Conservation (phyloP, 2,797 vertebrate species). For the Anguilla pacifica region DNA sequence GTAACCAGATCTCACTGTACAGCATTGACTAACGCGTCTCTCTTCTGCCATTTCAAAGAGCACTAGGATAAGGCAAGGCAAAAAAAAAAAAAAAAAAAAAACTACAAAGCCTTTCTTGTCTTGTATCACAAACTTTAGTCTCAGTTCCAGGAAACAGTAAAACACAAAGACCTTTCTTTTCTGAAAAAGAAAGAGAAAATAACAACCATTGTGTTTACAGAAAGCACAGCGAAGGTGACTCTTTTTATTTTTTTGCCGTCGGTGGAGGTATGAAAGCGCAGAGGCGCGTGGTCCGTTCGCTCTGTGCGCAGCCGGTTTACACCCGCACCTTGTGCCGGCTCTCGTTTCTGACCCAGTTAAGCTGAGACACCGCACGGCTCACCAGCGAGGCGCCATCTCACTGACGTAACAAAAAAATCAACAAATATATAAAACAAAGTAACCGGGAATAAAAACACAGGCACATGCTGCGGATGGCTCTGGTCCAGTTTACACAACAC, state of each 20-base stretch:
- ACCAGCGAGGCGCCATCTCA: neutral
- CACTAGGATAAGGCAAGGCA: slow-evolving; percentile 79
- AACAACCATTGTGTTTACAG: slow-evolving; percentile 38
- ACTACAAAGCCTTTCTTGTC: slow-evolving; percentile 73
- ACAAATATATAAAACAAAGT: neutral
- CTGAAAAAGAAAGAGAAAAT: slow-evolving; percentile 61
- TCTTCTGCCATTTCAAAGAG: slow-evolving; percentile 79
- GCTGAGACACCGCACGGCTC: neutral
- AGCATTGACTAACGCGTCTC: slow-evolving; percentile 72
- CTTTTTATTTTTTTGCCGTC: neutral
- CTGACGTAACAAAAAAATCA: neutral
- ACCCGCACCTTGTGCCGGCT: neutral
- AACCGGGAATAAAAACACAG: neutral
- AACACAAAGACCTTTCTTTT: slow-evolving; percentile 68
- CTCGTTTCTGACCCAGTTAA: neutral
- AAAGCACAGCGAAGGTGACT: neutral
- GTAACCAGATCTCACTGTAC: slow-evolving; percentile 73
- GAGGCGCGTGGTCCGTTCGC: neutral
- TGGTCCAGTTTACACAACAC: neutral
- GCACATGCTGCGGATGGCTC: neutral
- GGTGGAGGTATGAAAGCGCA: neutral
- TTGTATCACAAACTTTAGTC: slow-evolving; percentile 76
- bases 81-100: slow-evolving; percentile 45
- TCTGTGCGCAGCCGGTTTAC: neutral
- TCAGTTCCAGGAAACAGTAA: slow-evolving; percentile 70